Conservation (phyloP, 1,140 invertebrate genomes). For the Papilio aristodemus region DNA sequence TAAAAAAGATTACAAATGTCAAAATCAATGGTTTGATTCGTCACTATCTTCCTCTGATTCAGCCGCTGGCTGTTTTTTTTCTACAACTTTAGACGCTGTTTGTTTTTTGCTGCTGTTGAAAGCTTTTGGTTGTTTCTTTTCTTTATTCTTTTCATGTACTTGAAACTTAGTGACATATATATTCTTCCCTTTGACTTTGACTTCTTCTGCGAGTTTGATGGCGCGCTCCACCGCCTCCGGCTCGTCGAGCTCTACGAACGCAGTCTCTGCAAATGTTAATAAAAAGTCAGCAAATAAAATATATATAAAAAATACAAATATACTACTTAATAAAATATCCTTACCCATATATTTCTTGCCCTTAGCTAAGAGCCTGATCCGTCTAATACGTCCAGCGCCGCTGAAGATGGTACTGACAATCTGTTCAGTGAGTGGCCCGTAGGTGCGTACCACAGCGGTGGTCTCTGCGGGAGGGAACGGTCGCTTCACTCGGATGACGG, state of each 20-base stretch:
- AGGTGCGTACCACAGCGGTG: conserved; percentile 54
- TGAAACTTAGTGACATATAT: conserved; percentile 54
- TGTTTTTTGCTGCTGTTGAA: too few relatives aligned
- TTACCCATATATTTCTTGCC: conserved; percentile 58
- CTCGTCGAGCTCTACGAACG: conserved; percentile 63
- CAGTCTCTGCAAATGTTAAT: conserved; percentile 65
- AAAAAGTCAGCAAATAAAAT: too few relatives aligned
- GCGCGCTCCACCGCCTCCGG: conserved; percentile 56
- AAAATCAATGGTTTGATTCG: conserved; percentile 43
- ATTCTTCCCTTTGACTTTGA: conserved; percentile 57
- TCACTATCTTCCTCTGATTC: conserved; percentile 40
- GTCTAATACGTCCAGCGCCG: conserved; percentile 50
- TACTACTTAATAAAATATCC: conserved; percentile 20
- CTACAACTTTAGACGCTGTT: conserved; percentile 37
- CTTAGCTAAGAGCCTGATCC: conserved; percentile 53
- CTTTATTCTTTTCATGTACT: conserved; percentile 39
- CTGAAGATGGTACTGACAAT: conserved; percentile 48
- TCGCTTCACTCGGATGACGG: conserved; percentile 50
- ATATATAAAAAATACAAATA: background rate
- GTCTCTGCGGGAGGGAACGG: conserved; percentile 48
- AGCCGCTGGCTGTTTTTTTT: conserved; percentile 23
- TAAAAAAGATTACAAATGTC: background rate
- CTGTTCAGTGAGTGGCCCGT: conserved; percentile 49
- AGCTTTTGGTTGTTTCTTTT: conserved; percentile 31
- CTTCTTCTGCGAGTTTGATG: conserved; percentile 43